These are phyloP conservation scores for Drymonia ruficornis DNA, from an alignment of 2,888 invertebrate species.

Conservation along the genomic window DNA sequence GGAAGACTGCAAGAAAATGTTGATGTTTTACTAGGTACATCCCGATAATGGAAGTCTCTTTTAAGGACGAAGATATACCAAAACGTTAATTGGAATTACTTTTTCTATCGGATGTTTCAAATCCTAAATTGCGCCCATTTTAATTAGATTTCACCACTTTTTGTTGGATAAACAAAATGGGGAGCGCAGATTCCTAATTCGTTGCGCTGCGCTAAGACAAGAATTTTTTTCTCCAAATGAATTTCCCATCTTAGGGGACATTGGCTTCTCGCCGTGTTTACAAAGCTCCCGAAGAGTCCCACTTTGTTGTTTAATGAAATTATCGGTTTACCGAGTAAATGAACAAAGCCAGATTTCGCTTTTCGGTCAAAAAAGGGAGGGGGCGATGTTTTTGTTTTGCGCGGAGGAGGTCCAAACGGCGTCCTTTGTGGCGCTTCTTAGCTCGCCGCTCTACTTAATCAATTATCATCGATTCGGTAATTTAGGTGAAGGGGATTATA, in stretches of 20 bases:
- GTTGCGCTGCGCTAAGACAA: constrained; percentile 62
- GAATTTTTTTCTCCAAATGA: constrained; percentile 79
- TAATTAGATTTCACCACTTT: constrained; percentile 43
- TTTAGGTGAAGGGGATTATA: constrained; percentile 68
- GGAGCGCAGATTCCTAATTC: constrained; percentile 63
- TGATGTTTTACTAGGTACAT: too few species aligned
- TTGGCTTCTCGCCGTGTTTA: constrained; percentile 83
- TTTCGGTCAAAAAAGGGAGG: constrained; percentile 75
- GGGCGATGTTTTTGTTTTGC: constrained; percentile 72
- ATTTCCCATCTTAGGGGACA: constrained; percentile 82
- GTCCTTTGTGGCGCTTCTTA: constrained; percentile 75
- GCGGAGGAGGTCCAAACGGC: constrained; percentile 67
- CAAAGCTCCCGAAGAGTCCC: constrained; percentile 73
- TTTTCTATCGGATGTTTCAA: constrained; percentile 30
- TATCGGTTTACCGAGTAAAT: constrained; percentile 85
- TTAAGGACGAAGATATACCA: too few species aligned
- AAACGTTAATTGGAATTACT: constrained; percentile 15
- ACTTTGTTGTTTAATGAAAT: constrained; percentile 85
- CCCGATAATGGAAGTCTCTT: too few species aligned
- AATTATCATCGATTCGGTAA: constrained; percentile 83
- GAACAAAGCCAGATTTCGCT: constrained; percentile 84
- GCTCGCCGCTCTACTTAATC: constrained; percentile 75
- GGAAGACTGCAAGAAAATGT: neutral
- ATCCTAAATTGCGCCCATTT: constrained; percentile 39
- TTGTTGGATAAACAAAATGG: constrained; percentile 52